A percentile compares a stretch with the other conserved stretches of the same genome.
Conservation (phyloP, 1,140 invertebrate species). For the Anastatus disparis region DNA sequence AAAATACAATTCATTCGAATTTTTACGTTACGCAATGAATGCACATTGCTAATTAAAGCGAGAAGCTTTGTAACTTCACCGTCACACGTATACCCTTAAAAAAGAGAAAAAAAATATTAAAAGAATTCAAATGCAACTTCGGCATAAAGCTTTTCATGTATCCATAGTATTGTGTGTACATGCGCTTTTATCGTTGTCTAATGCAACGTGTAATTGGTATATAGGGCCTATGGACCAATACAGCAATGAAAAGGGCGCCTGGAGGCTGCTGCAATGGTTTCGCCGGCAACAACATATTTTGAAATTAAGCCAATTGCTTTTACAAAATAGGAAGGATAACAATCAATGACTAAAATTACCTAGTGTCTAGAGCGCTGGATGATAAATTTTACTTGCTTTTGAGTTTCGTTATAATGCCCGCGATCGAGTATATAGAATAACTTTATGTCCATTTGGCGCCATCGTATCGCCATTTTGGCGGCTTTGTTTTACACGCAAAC, state of each 20-base stretch:
- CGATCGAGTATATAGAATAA: no score
- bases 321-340: no score
- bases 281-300: neutral
- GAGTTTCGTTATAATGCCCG: conserved; percentile 14
- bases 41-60: conserved; percentile 27
- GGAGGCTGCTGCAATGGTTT: no score
- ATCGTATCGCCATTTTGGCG: conserved; percentile 5
- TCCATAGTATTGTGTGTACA: neutral
- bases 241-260: conserved; percentile 13
- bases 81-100: neutral
- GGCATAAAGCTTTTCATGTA: neutral
- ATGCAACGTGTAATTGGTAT: conserved; percentile 38
- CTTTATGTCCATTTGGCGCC: no score
- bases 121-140: neutral
- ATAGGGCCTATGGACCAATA: no score
- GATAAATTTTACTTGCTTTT: conserved; percentile 30
- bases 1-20: conserved; percentile 17
- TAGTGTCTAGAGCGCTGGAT: no score
- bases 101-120: neutral
- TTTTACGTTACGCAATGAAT: conserved; percentile 19
- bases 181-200: conserved; percentile 32
- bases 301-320: no score
- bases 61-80: no score
- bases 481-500: neutral
- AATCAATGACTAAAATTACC: no score